phyloP scores from a whole-genome alignment of 2,113 vertebrate genomes.

The Ptilonorhynchus violaceus region DNA sequence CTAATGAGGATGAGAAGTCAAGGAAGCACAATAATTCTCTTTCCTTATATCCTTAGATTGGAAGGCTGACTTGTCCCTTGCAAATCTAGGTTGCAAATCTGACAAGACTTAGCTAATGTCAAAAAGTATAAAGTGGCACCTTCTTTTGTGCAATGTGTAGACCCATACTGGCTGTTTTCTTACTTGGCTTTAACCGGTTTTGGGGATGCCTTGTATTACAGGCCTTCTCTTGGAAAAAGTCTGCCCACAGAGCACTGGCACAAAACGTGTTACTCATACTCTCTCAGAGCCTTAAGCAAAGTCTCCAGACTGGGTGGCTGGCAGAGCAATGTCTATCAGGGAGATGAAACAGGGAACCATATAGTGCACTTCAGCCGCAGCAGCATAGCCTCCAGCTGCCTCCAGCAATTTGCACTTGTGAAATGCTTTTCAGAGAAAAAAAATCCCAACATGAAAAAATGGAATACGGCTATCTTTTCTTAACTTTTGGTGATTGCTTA shows the following conservation, averaged over 20 bases:
- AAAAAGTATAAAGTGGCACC: background rate
- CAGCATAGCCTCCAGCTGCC: background rate
- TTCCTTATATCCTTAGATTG: background rate
- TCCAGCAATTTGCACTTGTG: background rate
- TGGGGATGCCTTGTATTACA: background rate
- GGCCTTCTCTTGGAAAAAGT: background rate
- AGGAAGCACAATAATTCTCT: background rate
- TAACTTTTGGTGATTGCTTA: background rate
- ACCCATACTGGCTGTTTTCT: background rate
- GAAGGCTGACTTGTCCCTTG: background rate
- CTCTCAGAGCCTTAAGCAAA: background rate
- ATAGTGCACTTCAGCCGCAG: background rate
- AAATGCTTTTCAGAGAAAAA: background rate
- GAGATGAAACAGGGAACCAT: background rate
- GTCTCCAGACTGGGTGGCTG: background rate
- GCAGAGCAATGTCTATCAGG: background rate
- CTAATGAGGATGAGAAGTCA: background rate
- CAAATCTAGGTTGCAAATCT: background rate
- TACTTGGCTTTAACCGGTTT: background rate
- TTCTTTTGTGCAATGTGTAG: background rate
- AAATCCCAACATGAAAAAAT: background rate
- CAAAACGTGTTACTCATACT: rapidly evolving
- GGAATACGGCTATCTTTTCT: background rate
- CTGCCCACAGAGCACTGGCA: background rate
- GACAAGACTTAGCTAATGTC: background rate